Conservation (phyloP, 2,888 invertebrate species). For the Ephialtes manifestator region DNA sequence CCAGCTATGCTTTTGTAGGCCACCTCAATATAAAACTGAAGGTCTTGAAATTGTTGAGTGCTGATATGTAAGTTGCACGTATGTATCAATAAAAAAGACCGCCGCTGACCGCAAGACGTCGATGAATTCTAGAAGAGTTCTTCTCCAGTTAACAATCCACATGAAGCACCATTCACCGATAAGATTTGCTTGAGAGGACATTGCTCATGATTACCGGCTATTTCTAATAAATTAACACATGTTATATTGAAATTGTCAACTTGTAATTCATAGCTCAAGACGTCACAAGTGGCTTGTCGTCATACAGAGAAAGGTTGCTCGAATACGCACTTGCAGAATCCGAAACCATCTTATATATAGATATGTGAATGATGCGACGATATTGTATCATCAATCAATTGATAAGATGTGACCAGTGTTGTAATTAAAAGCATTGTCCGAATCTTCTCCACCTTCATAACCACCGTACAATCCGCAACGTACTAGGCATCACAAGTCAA, state of each 20-base stretch:
- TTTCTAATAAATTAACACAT: too few relatives aligned
- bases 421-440: neutral
- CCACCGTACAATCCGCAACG: slow-evolving; percentile 12
- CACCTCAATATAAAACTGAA: neutral
- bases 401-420: neutral
- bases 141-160: slow-evolving; percentile 6
- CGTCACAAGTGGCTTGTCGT: too few relatives aligned
- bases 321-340: too few relatives aligned
- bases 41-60: slow-evolving; percentile 52
- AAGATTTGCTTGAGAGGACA: too few relatives aligned
- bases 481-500: slow-evolving; percentile 41
- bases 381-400: neutral
- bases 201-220: too few relatives aligned
- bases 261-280: too few relatives aligned
- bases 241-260: too few relatives aligned
- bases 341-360: too few relatives aligned
- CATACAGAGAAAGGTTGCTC: too few relatives aligned
- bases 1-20: neutral
- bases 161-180: slow-evolving; percentile 6
- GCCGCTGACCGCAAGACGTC: slow-evolving; percentile 43
- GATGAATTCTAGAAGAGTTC: slow-evolving; percentile 46
- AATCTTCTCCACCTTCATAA: neutral
- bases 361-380: neutral
- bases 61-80: neutral
- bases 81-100: slow-evolving; percentile 19